These are phyloP conservation scores for Theristicus caerulescens DNA, from an alignment of 2,113 vertebrate genomes.

Conservation along the genomic window DNA sequence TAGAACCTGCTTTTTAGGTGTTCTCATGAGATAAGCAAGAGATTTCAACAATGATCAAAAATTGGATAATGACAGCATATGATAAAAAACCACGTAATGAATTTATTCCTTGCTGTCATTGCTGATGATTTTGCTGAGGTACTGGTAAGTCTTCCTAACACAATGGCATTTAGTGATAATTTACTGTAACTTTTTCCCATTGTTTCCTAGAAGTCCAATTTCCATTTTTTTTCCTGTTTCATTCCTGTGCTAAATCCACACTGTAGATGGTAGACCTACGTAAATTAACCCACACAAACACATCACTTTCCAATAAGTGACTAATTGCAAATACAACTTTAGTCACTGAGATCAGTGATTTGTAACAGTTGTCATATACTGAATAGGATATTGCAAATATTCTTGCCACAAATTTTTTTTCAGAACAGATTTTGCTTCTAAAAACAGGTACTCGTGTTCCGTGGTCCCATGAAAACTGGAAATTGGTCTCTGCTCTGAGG, in stretches of 20 bases:
- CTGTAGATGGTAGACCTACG: neutral
- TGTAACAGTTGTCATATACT: neutral
- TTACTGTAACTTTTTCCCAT: neutral
- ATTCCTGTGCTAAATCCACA: neutral
- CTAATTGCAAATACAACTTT: neutral
- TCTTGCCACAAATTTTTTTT: neutral
- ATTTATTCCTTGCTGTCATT: neutral
- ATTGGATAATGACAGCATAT: neutral
- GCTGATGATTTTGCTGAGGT: neutral
- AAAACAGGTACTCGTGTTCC: neutral
- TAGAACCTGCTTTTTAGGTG: neutral
- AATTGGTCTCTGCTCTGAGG: neutral
- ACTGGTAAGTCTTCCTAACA: neutral
- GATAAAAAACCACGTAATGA: neutral
- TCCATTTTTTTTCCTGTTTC: neutral
- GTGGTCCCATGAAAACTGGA: neutral
- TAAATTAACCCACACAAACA: neutral
- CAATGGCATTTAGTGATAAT: neutral
- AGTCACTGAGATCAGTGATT: neutral
- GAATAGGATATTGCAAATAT: neutral
- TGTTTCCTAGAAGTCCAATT: neutral
- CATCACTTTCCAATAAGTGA: neutral
- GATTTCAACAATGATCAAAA: neutral
- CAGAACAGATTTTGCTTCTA: neutral
- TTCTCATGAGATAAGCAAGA: neutral